phyloP scores from a whole-genome alignment of 2,113 vertebrate species.

The Apteryx owenii region DNA sequence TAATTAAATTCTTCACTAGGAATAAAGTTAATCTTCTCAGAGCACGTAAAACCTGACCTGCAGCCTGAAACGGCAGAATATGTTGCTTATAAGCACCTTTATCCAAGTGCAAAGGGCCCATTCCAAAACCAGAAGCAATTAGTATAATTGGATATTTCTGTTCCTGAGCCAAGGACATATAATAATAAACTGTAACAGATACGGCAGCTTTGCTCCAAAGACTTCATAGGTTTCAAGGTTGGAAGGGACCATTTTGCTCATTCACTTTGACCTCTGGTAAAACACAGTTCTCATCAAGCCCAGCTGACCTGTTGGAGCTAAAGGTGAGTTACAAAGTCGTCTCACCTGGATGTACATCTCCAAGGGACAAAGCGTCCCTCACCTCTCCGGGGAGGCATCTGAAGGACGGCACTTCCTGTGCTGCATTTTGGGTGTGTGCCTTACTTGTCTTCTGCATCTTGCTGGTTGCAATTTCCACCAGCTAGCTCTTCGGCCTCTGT shows the following conservation, averaged over 20 bases:
- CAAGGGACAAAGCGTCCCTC: not conserved
- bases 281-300: not conserved
- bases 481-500: not conserved
- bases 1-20: constrained; percentile 70
- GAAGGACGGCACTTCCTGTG: too few relatives aligned
- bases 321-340: not conserved
- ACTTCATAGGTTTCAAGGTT: not conserved
- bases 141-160: not conserved
- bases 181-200: not conserved
- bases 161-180: not conserved
- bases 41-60: constrained; percentile 60
- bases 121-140: constrained; percentile 31
- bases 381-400: too few relatives aligned
- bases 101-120: not conserved
- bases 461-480: not conserved
- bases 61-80: constrained; percentile 34
- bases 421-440: not conserved
- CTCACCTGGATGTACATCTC: not conserved
- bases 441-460: not conserved
- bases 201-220: not conserved
- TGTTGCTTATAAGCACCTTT: constrained; percentile 9
- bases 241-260: fast-evolving
- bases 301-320: fast-evolving
- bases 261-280: not conserved
- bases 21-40: constrained; percentile 75